Evolutionary conservation across 2,888 invertebrate genomes (phyloP).

Genomic region (Sesamia inferens): DNA sequence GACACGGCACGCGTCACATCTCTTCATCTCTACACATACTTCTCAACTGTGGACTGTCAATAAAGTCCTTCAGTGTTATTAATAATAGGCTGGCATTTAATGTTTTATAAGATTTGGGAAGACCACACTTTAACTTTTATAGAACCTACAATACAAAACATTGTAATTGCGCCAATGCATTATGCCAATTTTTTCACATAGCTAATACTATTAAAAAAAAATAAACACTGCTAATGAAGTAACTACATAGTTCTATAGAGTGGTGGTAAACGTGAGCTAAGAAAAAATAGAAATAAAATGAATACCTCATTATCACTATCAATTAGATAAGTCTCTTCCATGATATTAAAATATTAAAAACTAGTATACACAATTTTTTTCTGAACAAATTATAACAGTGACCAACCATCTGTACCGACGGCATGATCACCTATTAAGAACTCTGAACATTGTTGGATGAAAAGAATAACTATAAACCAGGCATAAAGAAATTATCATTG

Average conservation of each 20-base stretch:
- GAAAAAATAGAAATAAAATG: conserved; percentile 35
- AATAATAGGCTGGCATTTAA: conserved; percentile 15
- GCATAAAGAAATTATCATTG: conserved; percentile 80
- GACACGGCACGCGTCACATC: conserved; percentile 82
- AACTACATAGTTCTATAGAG: conserved; percentile 21
- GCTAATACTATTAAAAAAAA: conserved; percentile 12
- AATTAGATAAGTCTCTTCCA: conserved; percentile 78
- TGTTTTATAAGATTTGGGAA: conserved; percentile 6
- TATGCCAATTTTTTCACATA: conserved; percentile 42
- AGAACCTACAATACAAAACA: conserved; percentile 5
- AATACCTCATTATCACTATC: conserved; percentile 82
- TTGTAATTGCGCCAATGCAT: conserved; percentile 18
- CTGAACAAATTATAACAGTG: conserved; percentile 43
- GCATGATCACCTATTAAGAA: conserved; percentile 64
- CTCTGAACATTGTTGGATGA: conserved; percentile 65
- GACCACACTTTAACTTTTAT: conserved; percentile 16
- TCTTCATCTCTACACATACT: conserved; percentile 89
- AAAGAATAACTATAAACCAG: conserved; percentile 73
- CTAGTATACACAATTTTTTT: conserved; percentile 49
- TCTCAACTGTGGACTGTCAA: conserved; percentile 85
- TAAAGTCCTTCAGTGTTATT: conserved; percentile 74
- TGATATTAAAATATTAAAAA: conserved; percentile 64
- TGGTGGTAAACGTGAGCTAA: conserved; percentile 11
- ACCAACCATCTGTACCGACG: conserved; percentile 58
- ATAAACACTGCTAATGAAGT: conserved; percentile 11